Conservation (phyloP, 2,113 vertebrate genomes). For the Callipepla californica region DNA sequence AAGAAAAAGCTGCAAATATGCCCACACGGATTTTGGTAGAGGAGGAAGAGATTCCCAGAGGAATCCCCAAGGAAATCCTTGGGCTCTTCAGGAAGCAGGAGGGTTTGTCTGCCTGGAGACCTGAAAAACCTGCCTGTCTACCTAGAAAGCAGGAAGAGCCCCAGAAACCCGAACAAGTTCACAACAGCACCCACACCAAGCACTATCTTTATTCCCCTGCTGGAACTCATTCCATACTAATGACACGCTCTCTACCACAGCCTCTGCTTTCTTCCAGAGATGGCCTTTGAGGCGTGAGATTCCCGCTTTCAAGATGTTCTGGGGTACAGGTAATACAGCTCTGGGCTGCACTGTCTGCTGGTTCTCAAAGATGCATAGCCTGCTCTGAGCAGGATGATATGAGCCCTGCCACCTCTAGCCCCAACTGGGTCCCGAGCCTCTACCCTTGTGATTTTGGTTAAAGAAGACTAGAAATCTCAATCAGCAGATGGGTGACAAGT, state of each 20-base stretch:
- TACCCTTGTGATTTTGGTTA: background rate
- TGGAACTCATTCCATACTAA: background rate
- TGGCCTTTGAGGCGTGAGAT: background rate
- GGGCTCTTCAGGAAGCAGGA: conserved; percentile 7
- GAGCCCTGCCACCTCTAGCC: background rate
- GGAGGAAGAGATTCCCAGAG: background rate
- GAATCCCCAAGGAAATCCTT: conserved; percentile 10
- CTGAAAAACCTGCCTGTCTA: conserved; percentile 63
- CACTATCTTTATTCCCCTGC: background rate
- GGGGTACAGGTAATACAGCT: background rate
- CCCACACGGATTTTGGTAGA: background rate
- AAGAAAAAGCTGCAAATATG: conserved; percentile 23
- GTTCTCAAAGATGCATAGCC: background rate
- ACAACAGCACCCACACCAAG: background rate
- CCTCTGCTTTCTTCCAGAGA: background rate
- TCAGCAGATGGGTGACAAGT: background rate
- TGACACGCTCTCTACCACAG: accelerated
- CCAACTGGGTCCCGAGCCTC: background rate
- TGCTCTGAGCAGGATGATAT: background rate
- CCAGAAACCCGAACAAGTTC: conserved; percentile 24
- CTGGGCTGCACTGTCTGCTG: background rate
- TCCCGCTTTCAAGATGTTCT: background rate
- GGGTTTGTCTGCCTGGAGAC: background rate
- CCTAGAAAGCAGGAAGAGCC: conserved; percentile 50
- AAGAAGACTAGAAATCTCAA: background rate